Base-by-base conservation (phyloP, 2,888 invertebrate genomes). In the Caenorhabditis plicata region DNA sequence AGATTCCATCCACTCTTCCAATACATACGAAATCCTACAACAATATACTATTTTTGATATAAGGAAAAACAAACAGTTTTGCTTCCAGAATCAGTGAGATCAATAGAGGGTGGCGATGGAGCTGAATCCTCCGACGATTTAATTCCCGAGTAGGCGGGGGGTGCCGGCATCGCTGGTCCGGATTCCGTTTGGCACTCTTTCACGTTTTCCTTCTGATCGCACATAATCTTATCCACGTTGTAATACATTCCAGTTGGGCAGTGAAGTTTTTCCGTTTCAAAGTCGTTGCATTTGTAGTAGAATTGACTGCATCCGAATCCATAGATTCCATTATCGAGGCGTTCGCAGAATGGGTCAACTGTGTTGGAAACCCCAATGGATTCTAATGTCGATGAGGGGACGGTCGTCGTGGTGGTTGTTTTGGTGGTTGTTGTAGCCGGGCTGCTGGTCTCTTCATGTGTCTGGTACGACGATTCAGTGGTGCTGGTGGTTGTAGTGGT, bases 241-340 rank as follows among this genome's bases (percentile, higher is more conserved):
- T 64, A 77, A 45, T 56, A 53, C n/a, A 69, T 47, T 31, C 71
- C 74, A 11, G 46, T 31, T 7, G 68, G 74, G 35, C 77, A 77
- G 11, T 25, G 15, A 11, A 52, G 15, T 32, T 47, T 46, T 11
- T 27, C 22, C 1, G 65, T 69, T 17, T 43, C 52, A 17, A 46
- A 50, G 22, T 48, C 25, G 20, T 25, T 29, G 51, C 70, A 70
- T 19, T 46, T 25, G 47, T 56, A 56, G 53, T 45, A 70, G 35
- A 38, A 29, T 0, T 9, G 1, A 23, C 53, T 43, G 48, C 70
- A 70, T 15, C 39, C 43, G 7, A 33, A 22, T 33, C 50, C 61
- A 29, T 67, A 65, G 41, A 40, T 53, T 25, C 70, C 70, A 43
- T 70, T 55, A 7, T 44, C 51, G 11, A 66, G 47, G 13, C 29